Percentiles rank a stretch among this genome's conserved stretches.
Conservation (phyloP, 2,113 vertebrate genomes). For the Pyrgilauda ruficollis region DNA sequence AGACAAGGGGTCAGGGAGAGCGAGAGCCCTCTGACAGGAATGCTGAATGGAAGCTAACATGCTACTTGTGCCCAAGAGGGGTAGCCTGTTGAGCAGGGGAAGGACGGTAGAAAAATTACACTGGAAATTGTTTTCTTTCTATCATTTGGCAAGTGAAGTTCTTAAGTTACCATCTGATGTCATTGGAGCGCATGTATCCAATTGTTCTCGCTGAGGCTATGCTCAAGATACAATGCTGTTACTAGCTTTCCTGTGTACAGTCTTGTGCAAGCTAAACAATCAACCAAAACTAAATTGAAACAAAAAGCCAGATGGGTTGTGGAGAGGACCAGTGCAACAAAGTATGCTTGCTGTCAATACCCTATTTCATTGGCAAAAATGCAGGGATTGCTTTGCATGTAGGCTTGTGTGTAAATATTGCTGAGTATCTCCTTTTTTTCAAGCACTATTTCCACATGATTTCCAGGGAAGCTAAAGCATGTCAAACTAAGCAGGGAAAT, state of each 20-base stretch:
- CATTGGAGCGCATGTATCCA: accelerated
- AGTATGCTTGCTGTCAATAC: neutral
- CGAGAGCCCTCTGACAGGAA: neutral
- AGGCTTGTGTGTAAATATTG: neutral
- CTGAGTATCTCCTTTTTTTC: neutral
- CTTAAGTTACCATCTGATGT: neutral
- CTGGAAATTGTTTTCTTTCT: neutral
- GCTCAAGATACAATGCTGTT: neutral
- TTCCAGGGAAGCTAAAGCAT: neutral
- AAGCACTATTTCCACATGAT: neutral
- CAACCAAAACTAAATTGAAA: neutral
- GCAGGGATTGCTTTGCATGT: neutral
- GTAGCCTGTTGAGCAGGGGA: neutral
- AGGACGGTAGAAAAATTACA: neutral
- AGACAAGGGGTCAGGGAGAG: neutral
- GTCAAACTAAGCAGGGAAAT: neutral
- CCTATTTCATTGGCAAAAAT: neutral
- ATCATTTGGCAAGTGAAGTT: neutral
- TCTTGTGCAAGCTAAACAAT: neutral
- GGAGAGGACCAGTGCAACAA: neutral
- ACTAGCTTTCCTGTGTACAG: neutral
- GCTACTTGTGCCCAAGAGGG: neutral
- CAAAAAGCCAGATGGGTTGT: neutral
- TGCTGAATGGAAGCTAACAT: neutral
- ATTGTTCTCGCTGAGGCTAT: neutral